These are phyloP conservation scores for Lepidocyrtoides sp. DNA, from an alignment of 2,888 invertebrate genomes.

Conservation along the genomic window DNA sequence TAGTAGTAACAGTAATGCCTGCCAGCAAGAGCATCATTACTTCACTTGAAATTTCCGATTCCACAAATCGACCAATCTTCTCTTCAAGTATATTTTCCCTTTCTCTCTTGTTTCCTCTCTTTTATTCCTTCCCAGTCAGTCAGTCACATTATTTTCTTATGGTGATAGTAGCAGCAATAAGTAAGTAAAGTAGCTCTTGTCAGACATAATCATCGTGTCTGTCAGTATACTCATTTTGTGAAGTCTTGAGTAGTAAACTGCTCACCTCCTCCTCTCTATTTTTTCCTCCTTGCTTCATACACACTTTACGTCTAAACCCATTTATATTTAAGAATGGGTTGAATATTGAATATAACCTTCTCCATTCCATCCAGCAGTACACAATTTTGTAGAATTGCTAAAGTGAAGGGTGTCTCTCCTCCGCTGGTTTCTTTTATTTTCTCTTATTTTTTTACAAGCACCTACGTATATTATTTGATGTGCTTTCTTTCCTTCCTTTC, in stretches of 20 bases:
- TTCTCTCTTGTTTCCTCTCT: slow-evolving; percentile 51
- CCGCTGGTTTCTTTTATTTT: neutral
- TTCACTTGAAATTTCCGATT: slow-evolving; percentile 77
- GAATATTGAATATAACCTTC: neutral
- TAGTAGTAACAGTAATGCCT: slow-evolving; percentile 45
- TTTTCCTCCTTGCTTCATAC: neutral
- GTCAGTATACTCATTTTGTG: slow-evolving; percentile 60
- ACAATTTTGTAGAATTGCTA: neutral
- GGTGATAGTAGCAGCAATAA: no score
- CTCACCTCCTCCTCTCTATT: slow-evolving; percentile 7
- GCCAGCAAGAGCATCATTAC: slow-evolving; percentile 74
- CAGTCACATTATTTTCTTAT: slow-evolving; percentile 51
- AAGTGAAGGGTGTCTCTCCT: slow-evolving; percentile 1
- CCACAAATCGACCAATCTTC: slow-evolving; percentile 68
- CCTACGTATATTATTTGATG: slow-evolving; percentile 13
- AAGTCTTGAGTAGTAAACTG: slow-evolving; percentile 32
- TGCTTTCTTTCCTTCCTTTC: slow-evolving; percentile 57
- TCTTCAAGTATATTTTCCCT: slow-evolving; percentile 35
- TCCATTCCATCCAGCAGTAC: no score
- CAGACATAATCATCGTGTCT: slow-evolving; percentile 68
- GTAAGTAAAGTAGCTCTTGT: slow-evolving; percentile 70
- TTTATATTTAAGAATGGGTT: slow-evolving; percentile 22
- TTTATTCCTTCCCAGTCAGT: slow-evolving; percentile 20
- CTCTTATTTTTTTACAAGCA: neutral
- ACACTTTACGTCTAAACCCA: slow-evolving; percentile 34